Percentiles rank a stretch among this genome's conserved stretches.
Conservation (phyloP, 2,797 vertebrate species). For the Pitangus sulphuratus region DNA sequence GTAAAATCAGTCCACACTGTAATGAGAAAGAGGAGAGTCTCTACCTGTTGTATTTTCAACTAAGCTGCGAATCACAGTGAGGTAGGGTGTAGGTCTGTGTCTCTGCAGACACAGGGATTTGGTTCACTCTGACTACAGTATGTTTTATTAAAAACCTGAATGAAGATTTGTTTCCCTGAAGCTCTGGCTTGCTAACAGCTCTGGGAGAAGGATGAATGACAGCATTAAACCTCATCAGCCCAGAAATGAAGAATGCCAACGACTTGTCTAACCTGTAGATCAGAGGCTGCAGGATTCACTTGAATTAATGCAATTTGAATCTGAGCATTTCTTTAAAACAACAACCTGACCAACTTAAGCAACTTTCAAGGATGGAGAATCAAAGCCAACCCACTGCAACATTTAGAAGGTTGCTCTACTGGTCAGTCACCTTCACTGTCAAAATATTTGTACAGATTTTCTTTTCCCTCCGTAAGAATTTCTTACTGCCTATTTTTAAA, state of each 20-base stretch:
- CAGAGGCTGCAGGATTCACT: neutral
- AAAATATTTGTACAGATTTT: slow-evolving; percentile 50
- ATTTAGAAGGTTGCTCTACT: slow-evolving; percentile 10
- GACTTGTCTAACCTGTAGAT: slow-evolving; percentile 41
- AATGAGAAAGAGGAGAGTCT: neutral
- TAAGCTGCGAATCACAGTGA: neutral
- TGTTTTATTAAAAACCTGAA: slow-evolving; percentile 3
- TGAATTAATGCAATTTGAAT: neutral
- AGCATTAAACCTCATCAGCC: neutral
- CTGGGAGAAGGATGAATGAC: neutral
- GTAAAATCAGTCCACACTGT: neutral
- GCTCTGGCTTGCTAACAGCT: neutral
- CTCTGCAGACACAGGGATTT: neutral
- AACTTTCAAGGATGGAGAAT: neutral
- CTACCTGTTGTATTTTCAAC: neutral
- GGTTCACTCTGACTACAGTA: neutral
- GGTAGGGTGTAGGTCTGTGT: neutral
- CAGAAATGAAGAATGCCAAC: neutral
- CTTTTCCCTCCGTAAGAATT: neutral
- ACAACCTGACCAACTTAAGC: neutral
- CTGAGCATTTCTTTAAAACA: neutral
- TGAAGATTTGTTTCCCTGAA: neutral
- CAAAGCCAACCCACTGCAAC: neutral
- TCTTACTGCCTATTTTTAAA: slow-evolving; percentile 31
- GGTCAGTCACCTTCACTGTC: slow-evolving; percentile 3